These are phyloP conservation scores for Tauraco erythrolophus DNA, from an alignment of 2,113 vertebrate species.

Conservation along the genomic window DNA sequence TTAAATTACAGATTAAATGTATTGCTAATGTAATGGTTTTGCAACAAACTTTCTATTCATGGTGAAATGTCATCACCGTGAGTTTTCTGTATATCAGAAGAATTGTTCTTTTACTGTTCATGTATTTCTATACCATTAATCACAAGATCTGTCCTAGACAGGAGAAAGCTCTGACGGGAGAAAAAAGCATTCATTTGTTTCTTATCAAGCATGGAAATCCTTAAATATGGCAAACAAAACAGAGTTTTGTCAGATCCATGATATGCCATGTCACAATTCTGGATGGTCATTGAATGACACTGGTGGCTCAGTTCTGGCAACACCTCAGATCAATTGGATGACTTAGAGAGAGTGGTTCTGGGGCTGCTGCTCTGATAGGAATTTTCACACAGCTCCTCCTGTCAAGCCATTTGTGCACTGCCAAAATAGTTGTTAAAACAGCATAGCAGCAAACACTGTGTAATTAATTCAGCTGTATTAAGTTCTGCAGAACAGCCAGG, in stretches of 20 bases:
- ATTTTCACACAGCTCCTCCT: background rate
- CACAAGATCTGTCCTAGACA: background rate
- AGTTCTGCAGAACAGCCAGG: background rate
- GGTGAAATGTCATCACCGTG: background rate
- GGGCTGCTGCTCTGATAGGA: background rate
- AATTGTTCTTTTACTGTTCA: background rate
- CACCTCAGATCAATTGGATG: background rate
- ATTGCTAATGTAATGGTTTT: background rate
- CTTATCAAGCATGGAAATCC: background rate
- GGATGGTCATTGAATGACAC: background rate
- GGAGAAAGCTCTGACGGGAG: background rate
- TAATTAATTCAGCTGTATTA: background rate
- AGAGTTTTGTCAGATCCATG: background rate
- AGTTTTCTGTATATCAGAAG: background rate
- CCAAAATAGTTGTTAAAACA: background rate
- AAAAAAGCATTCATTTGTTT: background rate
- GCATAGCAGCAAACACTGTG: background rate
- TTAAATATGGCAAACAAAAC: background rate
- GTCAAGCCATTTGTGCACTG: background rate
- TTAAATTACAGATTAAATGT: background rate
- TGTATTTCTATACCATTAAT: background rate
- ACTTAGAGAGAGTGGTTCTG: background rate
- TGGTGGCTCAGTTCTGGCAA: background rate
- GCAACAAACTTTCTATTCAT: background rate
- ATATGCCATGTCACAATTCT: background rate